Evolutionary conservation across 2,113 vertebrate species (phyloP).

Genomic region (Hippoglossus stenolepis): DNA sequence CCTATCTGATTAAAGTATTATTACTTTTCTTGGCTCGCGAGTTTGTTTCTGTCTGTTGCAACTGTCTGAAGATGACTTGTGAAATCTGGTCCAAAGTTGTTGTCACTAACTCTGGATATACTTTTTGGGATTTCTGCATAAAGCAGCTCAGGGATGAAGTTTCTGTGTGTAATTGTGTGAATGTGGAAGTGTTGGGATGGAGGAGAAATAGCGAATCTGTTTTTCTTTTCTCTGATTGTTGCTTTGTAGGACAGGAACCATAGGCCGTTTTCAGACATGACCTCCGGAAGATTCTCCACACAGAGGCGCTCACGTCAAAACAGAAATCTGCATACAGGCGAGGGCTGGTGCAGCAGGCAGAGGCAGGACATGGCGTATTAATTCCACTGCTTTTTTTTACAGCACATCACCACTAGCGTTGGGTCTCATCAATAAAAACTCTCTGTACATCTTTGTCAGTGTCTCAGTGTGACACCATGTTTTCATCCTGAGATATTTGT

Average conservation of each 20-base stretch:
- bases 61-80: not conserved
- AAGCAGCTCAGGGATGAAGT: not conserved
- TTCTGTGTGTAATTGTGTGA: not conserved
- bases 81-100: not conserved
- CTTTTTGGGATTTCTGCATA: constrained; percentile 5
- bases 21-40: not conserved
- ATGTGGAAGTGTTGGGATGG: not conserved
- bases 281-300: too few relatives aligned
- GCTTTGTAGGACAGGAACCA: not conserved
- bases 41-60: not conserved
- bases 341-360: too few relatives aligned
- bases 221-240: constrained; percentile 9
- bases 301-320: too few relatives aligned
- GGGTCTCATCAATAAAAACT: too few relatives aligned
- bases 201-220: constrained; percentile 13
- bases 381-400: too few relatives aligned
- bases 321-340: too few relatives aligned
- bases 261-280: too few relatives aligned
- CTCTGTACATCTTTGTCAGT: too few relatives aligned
- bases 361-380: too few relatives aligned
- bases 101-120: constrained; percentile 24
- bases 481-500: too few relatives aligned
- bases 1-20: not conserved
- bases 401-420: too few relatives aligned
- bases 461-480: too few relatives aligned